phyloP scores from a whole-genome alignment of 2,888 invertebrate genomes.

The Philonicus albiceps region DNA sequence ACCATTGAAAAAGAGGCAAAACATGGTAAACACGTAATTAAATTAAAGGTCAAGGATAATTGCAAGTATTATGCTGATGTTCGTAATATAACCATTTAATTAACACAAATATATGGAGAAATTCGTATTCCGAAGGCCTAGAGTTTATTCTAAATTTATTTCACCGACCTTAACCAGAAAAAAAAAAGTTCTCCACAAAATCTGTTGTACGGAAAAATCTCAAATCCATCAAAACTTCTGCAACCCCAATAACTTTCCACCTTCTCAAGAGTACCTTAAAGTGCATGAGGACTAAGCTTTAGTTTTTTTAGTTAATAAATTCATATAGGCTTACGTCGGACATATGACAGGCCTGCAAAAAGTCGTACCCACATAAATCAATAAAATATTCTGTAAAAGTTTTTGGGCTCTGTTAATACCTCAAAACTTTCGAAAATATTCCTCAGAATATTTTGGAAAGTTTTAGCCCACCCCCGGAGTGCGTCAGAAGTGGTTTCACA shows the following conservation, averaged over 20 bases:
- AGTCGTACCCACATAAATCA: not conserved
- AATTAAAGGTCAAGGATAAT: not conserved
- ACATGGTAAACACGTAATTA: not conserved
- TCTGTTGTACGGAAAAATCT: not conserved
- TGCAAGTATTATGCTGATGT: not conserved
- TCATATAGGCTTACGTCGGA: not conserved
- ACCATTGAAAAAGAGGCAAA: not conserved
- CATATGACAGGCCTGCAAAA: not conserved
- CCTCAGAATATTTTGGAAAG: not conserved
- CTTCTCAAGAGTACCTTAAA: not conserved
- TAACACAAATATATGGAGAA: not conserved
- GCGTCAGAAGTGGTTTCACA: not conserved
- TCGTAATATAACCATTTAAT: not conserved
- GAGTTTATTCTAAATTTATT: not conserved
- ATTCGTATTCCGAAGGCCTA: not conserved
- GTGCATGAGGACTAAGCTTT: not conserved
- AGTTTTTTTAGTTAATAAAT: not conserved
- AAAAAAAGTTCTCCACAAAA: not conserved
- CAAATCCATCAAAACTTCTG: not conserved
- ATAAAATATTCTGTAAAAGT: conserved; percentile 7
- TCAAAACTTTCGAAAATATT: not conserved
- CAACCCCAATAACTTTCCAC: not conserved
- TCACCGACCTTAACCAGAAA: not conserved
- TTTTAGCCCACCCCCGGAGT: not conserved
- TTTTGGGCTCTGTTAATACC: not conserved